A percentile compares a stretch with the other conserved stretches of the same genome.
Conservation (phyloP, 1,140 invertebrate species). For the Drosophila miranda region DNA sequence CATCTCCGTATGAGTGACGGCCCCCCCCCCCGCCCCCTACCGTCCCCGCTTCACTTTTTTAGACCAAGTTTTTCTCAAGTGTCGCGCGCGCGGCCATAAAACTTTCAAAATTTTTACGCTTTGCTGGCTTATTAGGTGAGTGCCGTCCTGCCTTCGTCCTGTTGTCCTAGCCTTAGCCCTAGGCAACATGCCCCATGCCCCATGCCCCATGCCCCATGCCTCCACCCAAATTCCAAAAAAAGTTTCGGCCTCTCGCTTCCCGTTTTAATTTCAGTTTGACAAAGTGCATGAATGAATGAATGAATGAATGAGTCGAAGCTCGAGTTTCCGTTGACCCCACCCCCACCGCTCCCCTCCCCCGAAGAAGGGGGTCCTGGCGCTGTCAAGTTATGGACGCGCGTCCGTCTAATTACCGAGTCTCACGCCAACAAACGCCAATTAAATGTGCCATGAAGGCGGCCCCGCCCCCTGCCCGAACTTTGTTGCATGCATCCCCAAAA, state of each 20-base stretch:
- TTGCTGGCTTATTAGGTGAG: conserved; percentile 61
- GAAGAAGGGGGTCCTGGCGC: not conserved
- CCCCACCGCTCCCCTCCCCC: not conserved
- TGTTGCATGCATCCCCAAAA: too few species aligned
- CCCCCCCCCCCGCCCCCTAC: not conserved
- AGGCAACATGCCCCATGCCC: not conserved
- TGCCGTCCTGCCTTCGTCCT: conserved; percentile 31
- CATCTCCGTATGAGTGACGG: conserved; percentile 44
- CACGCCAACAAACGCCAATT: conserved; percentile 24
- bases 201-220: not conserved
- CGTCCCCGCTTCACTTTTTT: not conserved
- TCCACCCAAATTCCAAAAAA: conserved; percentile 6
- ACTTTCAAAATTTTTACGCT: conserved; percentile 57
- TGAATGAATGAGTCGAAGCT: conserved; percentile 39
- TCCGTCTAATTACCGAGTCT: conserved; percentile 21
- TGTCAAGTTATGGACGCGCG: conserved; percentile 10
- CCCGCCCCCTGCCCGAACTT: conserved; percentile 6
- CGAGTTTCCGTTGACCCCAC: conserved; percentile 2
- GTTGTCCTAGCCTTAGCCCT: conserved; percentile 23
- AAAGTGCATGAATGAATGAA: conserved; percentile 37
- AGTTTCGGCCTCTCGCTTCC: conserved; percentile 31
- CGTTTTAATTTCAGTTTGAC: conserved; percentile 56
- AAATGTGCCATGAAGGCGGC: conserved; percentile 6
- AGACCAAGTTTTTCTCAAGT: conserved; percentile 37
- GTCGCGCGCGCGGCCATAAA: conserved; percentile 54